These are phyloP conservation scores for Biston stratarius DNA, from an alignment of 2,888 invertebrate genomes.

Conservation along the genomic window DNA sequence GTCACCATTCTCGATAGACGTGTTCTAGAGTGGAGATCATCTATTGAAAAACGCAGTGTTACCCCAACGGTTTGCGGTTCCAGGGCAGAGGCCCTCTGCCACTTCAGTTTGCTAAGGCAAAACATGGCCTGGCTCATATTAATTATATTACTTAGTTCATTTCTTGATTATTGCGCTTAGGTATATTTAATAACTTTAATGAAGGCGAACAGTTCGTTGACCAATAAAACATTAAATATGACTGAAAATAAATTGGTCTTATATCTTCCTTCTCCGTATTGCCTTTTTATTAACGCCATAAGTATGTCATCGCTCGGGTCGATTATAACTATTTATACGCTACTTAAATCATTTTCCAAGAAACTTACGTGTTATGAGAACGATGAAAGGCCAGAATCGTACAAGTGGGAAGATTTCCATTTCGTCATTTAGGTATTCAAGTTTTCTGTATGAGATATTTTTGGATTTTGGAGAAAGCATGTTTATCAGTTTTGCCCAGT, in stretches of 20 bases:
- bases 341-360: constrained; percentile 75
- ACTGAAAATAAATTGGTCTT: constrained; percentile 52
- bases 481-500: not conserved
- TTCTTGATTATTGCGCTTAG: not conserved
- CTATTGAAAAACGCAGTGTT: too few species aligned
- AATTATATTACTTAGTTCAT: constrained; percentile 26
- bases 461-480: not conserved
- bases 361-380: constrained; percentile 50
- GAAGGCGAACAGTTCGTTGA: constrained; percentile 42
- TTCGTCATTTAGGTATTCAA: constrained; percentile 10
- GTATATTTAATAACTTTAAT: constrained; percentile 49
- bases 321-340: constrained; percentile 70
- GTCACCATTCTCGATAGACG: too few species aligned
- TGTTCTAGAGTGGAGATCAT: too few species aligned
- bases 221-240: constrained; percentile 49
- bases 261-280: constrained; percentile 58
- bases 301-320: constrained; percentile 64
- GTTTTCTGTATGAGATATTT: constrained; percentile 2
- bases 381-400: constrained; percentile 20
- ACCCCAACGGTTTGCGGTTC: too few species aligned
- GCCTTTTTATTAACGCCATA: constrained; percentile 70
- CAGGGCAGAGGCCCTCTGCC: too few species aligned
- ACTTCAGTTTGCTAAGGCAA: too few species aligned
- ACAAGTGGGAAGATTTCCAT: constrained; percentile 15
- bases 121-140: too few species aligned